Base-by-base conservation (phyloP, 2,797 vertebrate species). In the Sebastes kiyomatsui region DNA sequence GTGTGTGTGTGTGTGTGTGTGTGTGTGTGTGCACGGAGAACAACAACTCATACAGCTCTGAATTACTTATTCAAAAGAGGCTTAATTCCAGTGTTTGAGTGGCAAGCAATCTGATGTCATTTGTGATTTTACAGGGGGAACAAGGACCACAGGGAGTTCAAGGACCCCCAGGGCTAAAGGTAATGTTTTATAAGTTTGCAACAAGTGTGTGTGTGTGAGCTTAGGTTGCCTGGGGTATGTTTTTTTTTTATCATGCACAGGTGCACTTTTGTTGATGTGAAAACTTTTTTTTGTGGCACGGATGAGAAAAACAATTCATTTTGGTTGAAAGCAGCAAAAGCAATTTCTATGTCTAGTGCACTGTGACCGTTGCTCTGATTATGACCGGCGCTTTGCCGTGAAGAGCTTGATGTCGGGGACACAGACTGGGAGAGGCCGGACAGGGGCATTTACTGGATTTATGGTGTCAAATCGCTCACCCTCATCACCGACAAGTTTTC, bases 131-230 rank as follows among this genome's bases (percentile, higher is more conserved):
- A 81, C 89, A 99, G 98, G 98, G 98, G 2, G 96, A 96, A 4
- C 93, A 95, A 14, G 98, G 98, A 86, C 93, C 93, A 22, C 96
- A 95, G 42, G 98, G 99, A 35, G 84, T 96, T 49, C 95, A 96
- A 80, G 99, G 99, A 92, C 93, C 94, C 66, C 86, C 90, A 2
- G 99, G 99, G 74, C 88, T 62, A n/a, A 99, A 99, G 96, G 99
- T 98, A 89, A 94, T 86, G 5, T 71, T 82, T 60, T 72, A 49
- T 12, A 67, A 60, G 59, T 73, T 70, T 76, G 11, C 5, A 72
- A 60, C 32, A 27, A 38, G 35, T 49, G 60, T 25, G 7, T 46
- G n/a, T 46, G 62, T 67, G 23, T 16, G 14, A 64, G 35, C 16
- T 67, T 77, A 66, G n/a, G 55, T 49, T 67, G 25, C 72, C 42